phyloP scores from a whole-genome alignment of 2,797 vertebrate species.

The Austrolebias charrua region DNA sequence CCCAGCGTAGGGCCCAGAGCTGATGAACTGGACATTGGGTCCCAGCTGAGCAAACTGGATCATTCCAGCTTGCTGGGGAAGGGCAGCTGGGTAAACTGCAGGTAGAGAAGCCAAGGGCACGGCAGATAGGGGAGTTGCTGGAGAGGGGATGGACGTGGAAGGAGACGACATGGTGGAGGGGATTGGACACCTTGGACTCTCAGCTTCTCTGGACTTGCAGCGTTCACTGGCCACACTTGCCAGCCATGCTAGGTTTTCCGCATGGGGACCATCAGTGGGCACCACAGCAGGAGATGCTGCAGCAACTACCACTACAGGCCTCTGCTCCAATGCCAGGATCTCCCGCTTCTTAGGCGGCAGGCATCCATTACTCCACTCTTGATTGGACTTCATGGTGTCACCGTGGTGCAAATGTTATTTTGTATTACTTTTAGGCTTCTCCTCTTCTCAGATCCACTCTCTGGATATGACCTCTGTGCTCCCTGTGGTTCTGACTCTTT shows the following conservation, averaged over 20 bases:
- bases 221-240: constrained; percentile 84
- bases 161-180: constrained; percentile 67
- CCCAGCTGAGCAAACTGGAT: constrained; percentile 93
- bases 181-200: constrained; percentile 65
- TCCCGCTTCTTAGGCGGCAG: constrained; percentile 98
- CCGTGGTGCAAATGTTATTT: constrained; percentile 21
- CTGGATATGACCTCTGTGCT: constrained; percentile 27
- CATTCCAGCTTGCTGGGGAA: constrained; percentile 84
- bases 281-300: constrained; percentile 64
- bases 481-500: constrained; percentile 30
- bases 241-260: constrained; percentile 93
- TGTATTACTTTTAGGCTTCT: constrained; percentile 20
- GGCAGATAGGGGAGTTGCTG: constrained; percentile 74
- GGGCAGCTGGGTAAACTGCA: constrained; percentile 85
- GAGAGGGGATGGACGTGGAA: constrained; percentile 79
- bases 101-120: constrained; percentile 85
- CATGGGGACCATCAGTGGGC: constrained; percentile 86
- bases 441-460: constrained; percentile 25
- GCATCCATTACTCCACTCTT: constrained; percentile 98
- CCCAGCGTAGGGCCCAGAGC: constrained; percentile 91
- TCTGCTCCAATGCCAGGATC: constrained; percentile 92
- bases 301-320: constrained; percentile 79
- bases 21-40: constrained; percentile 95
- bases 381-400: constrained; percentile 94
- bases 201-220: constrained; percentile 77